These are phyloP conservation scores for Lontra canadensis DNA, from an alignment of 2,113 vertebrate species.

Conservation along the genomic window DNA sequence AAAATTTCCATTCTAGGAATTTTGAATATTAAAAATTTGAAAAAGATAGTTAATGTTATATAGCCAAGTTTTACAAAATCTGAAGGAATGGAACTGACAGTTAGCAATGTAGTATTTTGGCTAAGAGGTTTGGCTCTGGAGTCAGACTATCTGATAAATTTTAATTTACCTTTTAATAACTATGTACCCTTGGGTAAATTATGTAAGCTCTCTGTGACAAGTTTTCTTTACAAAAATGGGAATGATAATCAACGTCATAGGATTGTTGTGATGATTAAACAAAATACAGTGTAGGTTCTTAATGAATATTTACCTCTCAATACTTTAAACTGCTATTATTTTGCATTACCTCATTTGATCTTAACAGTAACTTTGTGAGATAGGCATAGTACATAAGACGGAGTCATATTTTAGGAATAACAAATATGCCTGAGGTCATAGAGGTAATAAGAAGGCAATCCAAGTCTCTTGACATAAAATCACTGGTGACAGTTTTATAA, in stretches of 20 bases:
- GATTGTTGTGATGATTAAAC: not conserved
- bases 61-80: not conserved
- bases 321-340: conserved; percentile 4
- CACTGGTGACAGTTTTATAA: conserved; percentile 6
- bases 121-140: not conserved
- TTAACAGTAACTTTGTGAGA: conserved; percentile 5
- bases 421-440: not conserved
- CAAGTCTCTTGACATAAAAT: not conserved
- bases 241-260: not conserved
- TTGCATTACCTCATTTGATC: not conserved
- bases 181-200: not conserved
- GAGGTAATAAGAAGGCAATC: not conserved
- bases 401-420: not conserved
- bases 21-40: conserved; percentile 18
- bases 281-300: not conserved
- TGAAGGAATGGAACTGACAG: not conserved
- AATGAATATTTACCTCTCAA: conserved; percentile 2
- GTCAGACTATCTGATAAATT: not conserved
- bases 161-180: not conserved
- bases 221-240: not conserved
- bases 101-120: conserved; percentile 22
- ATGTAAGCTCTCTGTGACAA: not conserved
- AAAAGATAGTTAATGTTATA: not conserved
- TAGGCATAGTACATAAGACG: not conserved
- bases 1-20: not conserved